Evolutionary conservation across 2,888 invertebrate species (phyloP).

Genomic region (Caenorhabditis macrosperma): DNA sequence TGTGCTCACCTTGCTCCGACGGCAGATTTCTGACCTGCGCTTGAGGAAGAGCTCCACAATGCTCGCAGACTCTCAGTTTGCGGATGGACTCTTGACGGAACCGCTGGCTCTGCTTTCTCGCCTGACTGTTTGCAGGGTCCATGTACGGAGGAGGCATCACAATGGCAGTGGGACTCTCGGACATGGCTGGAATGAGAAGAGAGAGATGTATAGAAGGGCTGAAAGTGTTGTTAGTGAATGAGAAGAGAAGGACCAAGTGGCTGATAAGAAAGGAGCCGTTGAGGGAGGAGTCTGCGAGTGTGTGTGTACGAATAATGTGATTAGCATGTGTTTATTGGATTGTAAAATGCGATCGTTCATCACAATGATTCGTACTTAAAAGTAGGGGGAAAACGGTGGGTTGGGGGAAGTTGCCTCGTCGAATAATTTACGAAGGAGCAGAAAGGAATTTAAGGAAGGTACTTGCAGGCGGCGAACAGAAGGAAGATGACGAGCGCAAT

Average conservation of each 20-base stretch:
- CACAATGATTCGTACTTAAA: neutral
- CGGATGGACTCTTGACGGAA: slow-evolving; percentile 47
- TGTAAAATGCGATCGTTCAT: neutral
- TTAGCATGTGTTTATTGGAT: slow-evolving; percentile 1
- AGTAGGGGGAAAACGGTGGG: slow-evolving; percentile 3
- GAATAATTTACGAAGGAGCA: neutral
- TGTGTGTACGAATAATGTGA: slow-evolving; percentile 4
- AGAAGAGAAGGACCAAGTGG: slow-evolving; percentile 3
- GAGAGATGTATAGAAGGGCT: neutral
- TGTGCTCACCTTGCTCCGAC: slow-evolving; percentile 32
- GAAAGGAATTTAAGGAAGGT: slow-evolving; percentile 58
- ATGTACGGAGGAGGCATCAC: slow-evolving; percentile 66
- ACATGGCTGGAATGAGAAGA: slow-evolving; percentile 18
- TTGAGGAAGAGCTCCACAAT: slow-evolving; percentile 54
- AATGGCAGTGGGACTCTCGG: slow-evolving; percentile 35
- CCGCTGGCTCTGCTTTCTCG: slow-evolving; percentile 43
- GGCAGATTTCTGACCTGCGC: slow-evolving; percentile 37
- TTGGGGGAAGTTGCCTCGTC: neutral
- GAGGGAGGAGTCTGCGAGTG: slow-evolving; percentile 39
- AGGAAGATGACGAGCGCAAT: slow-evolving; percentile 71
- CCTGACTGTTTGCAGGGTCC: slow-evolving; percentile 63
- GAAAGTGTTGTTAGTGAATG: slow-evolving; percentile 31
- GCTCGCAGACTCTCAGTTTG: slow-evolving; percentile 49
- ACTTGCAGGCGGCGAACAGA: slow-evolving; percentile 70
- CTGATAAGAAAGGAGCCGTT: slow-evolving; percentile 36